Evolutionary conservation across 2,113 vertebrate species (phyloP).

Genomic region (Ageneiosus marmoratus): DNA sequence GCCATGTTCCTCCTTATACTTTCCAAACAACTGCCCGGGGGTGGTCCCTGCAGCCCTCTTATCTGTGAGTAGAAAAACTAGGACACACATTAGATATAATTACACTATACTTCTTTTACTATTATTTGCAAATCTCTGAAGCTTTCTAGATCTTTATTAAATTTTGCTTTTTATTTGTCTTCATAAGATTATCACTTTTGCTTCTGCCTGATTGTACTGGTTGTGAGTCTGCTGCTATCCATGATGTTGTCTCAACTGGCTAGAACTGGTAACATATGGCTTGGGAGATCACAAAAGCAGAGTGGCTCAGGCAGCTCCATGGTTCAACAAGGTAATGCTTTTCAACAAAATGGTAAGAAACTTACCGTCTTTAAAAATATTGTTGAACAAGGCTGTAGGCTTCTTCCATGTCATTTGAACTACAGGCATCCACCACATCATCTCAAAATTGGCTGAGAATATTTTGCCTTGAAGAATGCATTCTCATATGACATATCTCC

Average conservation of each 20-base stretch:
- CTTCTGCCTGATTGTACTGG: constrained; percentile 65
- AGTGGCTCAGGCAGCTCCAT: neutral
- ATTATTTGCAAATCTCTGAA: neutral
- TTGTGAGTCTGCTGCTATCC: constrained; percentile 69
- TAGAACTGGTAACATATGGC: constrained; percentile 46
- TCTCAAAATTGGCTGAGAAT: too few species aligned
- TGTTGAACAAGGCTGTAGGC: neutral
- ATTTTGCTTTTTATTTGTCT: neutral
- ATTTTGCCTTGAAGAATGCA: too few species aligned
- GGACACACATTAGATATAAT: neutral
- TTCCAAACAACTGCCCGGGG: constrained; percentile 60
- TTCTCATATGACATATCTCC: too few species aligned
- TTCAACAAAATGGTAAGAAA: neutral
- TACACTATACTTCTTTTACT: neutral
- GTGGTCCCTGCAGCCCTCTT: constrained; percentile 65
- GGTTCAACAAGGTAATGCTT: neutral
- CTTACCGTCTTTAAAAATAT: neutral
- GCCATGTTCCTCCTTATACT: constrained; percentile 74
- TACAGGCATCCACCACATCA: too few species aligned
- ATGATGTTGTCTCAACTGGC: constrained; percentile 63
- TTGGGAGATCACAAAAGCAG: constrained; percentile 7
- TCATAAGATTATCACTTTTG: constrained; percentile 69
- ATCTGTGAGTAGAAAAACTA: constrained; percentile 63
- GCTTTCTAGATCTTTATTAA: neutral
- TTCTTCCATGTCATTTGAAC: too few species aligned